Base-by-base conservation (phyloP, 1,140 invertebrate species). In the Drosophila nannoptera region DNA sequence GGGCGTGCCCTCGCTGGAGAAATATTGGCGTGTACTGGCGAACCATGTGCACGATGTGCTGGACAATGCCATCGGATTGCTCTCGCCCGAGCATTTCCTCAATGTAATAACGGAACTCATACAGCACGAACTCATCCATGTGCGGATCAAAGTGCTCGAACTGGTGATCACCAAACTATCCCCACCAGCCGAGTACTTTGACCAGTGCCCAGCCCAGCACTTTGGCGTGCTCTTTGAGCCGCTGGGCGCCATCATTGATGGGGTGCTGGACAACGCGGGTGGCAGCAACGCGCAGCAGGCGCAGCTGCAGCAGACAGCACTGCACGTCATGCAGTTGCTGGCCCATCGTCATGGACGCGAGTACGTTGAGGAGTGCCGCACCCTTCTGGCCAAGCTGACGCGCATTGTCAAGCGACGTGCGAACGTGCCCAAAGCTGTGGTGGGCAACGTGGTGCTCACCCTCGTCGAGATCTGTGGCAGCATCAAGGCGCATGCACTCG, bases 131-230 rank as follows among this genome's bases (percentile, higher is more conserved):
- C 77, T 95, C 9, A 75, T 92, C 0, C 92, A 92, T 2, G 94
- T 98, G 2, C 92, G 94, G 74, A 92, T 94, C 52, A 96, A 96
- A 88, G 93, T 95, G 0, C 92, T 98, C 89, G 96, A 98, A 77
- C 87, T 98, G 22, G 88, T 98, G 0, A 97, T 96, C 74, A 91
- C 91, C 12, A 95, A 96, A 89, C 90, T 98, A 4, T 92, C 94
- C 46, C 92, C 93, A 45, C 92, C 92, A 36, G 89, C 91, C n/a
- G 91, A 93, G 56, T 93, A 93, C 69, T 92, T 93, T 48, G 81
- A 90, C 11, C 86, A 91, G 12, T 90, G 91, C 16, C 83, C 90
- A 12, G 87, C 90, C 40, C 54, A 82, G 4, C 76, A 92, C 50
- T 78, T 95, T 11, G 90, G 92, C 9, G 88, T 90, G 1, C 81